Percentiles rank a stretch among this genome's conserved stretches.
Evolutionary conservation across 2,888 invertebrate species (phyloP).

Genomic region (Synanthedon formicaeformis): DNA sequence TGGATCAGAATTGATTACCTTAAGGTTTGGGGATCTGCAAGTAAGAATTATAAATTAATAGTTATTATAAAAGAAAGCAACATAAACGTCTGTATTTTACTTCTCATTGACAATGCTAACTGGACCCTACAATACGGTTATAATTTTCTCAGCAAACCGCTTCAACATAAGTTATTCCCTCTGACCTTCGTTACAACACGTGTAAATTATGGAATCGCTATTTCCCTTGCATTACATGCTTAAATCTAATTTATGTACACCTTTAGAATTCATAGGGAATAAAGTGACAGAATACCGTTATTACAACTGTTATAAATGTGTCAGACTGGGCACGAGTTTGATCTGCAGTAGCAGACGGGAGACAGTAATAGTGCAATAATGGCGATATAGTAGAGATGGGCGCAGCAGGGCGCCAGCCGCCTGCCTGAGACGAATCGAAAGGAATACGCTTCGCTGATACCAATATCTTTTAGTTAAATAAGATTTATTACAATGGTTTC

Average conservation of each 20-base stretch:
- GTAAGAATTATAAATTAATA: no score
- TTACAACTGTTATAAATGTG: constrained; percentile 22
- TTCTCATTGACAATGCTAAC: neutral
- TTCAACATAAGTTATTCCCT: neutral
- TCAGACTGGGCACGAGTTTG: constrained; percentile 42
- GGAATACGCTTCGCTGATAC: neutral
- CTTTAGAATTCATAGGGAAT: constrained; percentile 14
- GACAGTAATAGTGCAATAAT: constrained; percentile 49
- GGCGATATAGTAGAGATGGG: constrained; percentile 44
- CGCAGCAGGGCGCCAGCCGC: constrained; percentile 38
- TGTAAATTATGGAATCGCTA: neutral
- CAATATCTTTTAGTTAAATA: constrained; percentile 17
- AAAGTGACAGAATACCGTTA: constrained; percentile 27
- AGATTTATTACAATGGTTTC: constrained; percentile 29
- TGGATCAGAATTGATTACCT: no score
- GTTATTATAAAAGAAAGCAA: no score
- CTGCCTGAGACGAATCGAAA: constrained; percentile 19
- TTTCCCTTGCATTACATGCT: neutral
- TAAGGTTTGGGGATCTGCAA: no score
- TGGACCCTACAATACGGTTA: no score
- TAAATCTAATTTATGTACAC: neutral
- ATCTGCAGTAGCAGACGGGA: constrained; percentile 44
- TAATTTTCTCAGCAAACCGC: no score
- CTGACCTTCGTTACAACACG: neutral
- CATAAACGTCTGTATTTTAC: no score